Evolutionary conservation across 2,888 invertebrate species (phyloP), one percentile per base, ranked within the genome.

Genomic region (Zhuqinia jingwanae): DNA sequence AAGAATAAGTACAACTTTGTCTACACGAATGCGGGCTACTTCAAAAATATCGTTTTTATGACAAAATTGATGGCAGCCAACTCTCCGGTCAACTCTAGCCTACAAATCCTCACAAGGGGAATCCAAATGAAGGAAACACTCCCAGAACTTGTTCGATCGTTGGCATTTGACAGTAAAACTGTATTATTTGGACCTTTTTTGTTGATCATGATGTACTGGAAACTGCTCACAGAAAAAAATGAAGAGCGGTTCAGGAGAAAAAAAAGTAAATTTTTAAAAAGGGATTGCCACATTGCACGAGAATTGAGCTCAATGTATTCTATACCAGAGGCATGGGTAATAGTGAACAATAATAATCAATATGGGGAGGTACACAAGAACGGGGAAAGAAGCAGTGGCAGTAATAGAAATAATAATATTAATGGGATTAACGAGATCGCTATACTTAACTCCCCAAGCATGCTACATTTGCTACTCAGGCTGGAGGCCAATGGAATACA

Each of bases 401-500:
- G 30, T 3, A 30, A 17, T n/a, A 42, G 30, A n/a, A 30, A 17
- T n/a, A 42, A 68, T 36, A 68, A 68, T 42, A 68, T 36, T 13
- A 60, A 45, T 45, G 47, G 45, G 1, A 42, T 17, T 42, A 42
- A 68, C 10, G 2, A 1, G 58, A n/a, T 47, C 13, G 11, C 11
- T 36, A 63, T n/a, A n/a, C n/a, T n/a, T n/a, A n/a, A n/a, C n/a
- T 84, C 63, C 8, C 50, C 56, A 17, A 42, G 47, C 13, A 15
- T 82, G 20, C 36, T 63, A 47, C 82, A 77, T 53, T 58, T 78
- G 27, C 60, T 82, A 10, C 25, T 22, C 10, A 56, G 76, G 15
- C 58, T 87, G 20, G 56, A 77, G 11, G 77, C 77, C n/a, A 87
- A 58, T 42, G 87, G 87, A n/a, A 58, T 82, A 27, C 82, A 82